Percentiles rank a stretch among this genome's conserved stretches.
Evolutionary conservation across 2,888 invertebrate genomes (phyloP).

Genomic region (Callosobruchus maculatus): DNA sequence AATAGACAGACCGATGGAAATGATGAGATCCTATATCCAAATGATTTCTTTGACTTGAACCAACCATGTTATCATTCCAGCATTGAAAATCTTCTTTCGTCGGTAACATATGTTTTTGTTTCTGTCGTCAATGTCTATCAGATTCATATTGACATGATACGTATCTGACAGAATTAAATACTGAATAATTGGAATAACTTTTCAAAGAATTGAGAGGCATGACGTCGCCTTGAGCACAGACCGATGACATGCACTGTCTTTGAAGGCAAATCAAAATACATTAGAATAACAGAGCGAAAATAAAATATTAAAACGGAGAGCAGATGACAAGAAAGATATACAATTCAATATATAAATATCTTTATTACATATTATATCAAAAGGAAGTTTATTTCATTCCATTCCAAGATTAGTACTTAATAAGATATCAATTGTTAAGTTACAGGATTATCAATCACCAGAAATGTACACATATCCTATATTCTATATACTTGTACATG

Average conservation of each 20-base stretch:
- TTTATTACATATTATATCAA: too few relatives aligned
- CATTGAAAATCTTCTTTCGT: background rate
- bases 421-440: too few relatives aligned
- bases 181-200: background rate
- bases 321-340: background rate
- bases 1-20: too few relatives aligned
- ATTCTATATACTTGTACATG: too few relatives aligned
- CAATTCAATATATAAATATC: too few relatives aligned
- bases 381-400: too few relatives aligned
- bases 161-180: background rate
- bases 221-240: background rate
- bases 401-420: too few relatives aligned
- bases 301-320: background rate
- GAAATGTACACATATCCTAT: too few relatives aligned
- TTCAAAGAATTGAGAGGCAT: background rate
- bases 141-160: background rate
- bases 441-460: too few relatives aligned
- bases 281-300: background rate
- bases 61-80: background rate
- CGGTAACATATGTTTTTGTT: background rate
- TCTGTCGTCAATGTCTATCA: background rate
- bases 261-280: background rate
- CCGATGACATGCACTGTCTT: background rate
- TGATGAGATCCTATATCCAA: too few relatives aligned
- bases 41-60: too few relatives aligned